Evolutionary conservation across 2,888 invertebrate genomes (phyloP), one percentile per base, ranked within the genome.

Genomic region (Eugnorisma glareosa): DNA sequence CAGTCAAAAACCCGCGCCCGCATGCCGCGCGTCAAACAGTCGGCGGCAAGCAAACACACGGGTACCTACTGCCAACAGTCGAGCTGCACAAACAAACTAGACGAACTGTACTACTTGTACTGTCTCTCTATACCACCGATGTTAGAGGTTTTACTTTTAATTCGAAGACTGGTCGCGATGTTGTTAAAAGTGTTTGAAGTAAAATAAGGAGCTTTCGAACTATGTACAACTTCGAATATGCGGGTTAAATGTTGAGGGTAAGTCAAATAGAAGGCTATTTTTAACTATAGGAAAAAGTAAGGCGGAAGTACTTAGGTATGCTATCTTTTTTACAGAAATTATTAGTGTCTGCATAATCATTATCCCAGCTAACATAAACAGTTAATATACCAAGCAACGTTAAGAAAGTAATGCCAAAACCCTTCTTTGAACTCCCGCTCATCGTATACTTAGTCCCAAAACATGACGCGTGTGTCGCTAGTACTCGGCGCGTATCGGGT

Each of bases 1-100:
- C 64, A 67, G 59, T 69, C 66, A 83, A 69, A 85, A 81, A 74
- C 73, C 69, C 71, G 54, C 77, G 67, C 84, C 86, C 83, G 86
- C 83, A 86, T 86, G 75, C 21, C 45, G 24, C 35, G 35, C 57
- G 61, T 24, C 77, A 70, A 37, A 67, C 72, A 57, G 24, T 31
- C 28, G 45, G 18, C 31, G 64, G 43, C 37, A 43, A 61, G 59
- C 73, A 83, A 71, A 72, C 71, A 75, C 68, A 71, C 24, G 71
- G 59, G 59, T 40, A 28, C 63, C 11, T 61, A 21, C 59, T 31
- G 59, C 31, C 61, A 11, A 48, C 63, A 43, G 21, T 35, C 45
- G 63, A 24, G 10, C 59, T n/a, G 51, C 48, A 15, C 81, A 74
- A 84, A 80, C 70, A 80, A 40, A 63, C 24, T 18, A 18, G 24